phyloP scores from a whole-genome alignment of 2,888 invertebrate genomes.

The Quadroppia sp. region DNA sequence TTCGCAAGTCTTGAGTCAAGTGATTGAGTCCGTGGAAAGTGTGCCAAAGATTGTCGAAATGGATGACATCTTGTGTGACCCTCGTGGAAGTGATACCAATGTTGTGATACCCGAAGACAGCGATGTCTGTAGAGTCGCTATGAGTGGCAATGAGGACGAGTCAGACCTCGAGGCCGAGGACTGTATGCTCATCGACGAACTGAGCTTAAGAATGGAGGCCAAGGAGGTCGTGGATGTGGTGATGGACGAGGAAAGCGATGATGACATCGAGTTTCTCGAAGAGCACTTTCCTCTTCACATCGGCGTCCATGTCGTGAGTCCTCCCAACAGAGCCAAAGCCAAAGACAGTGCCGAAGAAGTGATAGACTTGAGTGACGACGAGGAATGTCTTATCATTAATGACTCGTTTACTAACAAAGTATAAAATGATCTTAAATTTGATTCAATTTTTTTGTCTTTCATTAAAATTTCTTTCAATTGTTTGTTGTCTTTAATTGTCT shows the following conservation, averaged over 20 bases:
- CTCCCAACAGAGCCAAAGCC: background rate
- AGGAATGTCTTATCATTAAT: conserved; percentile 1
- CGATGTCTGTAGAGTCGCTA: background rate
- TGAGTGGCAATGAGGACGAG: background rate
- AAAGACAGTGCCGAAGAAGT: background rate
- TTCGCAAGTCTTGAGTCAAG: background rate
- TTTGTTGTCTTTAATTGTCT: background rate
- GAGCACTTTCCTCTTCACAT: no score
- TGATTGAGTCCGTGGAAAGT: background rate
- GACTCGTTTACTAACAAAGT: conserved; percentile 2
- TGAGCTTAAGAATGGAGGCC: background rate
- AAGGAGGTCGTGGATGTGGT: background rate
- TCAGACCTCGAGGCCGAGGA: background rate
- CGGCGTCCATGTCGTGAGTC: no score
- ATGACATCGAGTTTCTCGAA: conserved; percentile 5
- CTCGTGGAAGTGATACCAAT: background rate
- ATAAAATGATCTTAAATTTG: background rate
- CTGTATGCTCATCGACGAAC: conserved; percentile 12
- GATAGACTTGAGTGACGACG: conserved; percentile 9
- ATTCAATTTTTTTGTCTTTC: background rate
- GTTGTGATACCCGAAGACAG: background rate
- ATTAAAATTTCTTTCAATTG: background rate
- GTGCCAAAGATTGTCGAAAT: background rate
- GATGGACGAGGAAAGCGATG: background rate
- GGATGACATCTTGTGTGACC: background rate